Percentiles rank a stretch among this genome's conserved stretches.
Evolutionary conservation across 2,888 invertebrate genomes (phyloP).

Genomic region (Rotaria sp.): DNA sequence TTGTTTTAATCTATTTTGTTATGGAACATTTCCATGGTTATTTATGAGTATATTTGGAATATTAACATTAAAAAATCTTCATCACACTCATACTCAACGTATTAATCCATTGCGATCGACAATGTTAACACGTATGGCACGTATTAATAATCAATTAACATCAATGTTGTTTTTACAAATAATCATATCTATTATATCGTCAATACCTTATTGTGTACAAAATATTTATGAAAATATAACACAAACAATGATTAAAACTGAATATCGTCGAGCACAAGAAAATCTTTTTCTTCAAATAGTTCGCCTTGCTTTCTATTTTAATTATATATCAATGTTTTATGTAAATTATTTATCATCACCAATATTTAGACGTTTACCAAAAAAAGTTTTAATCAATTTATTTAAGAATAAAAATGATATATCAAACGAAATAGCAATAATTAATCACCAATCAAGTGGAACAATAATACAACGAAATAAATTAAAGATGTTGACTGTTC

Average conservation of each 20-base stretch:
- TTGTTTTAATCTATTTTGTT: background rate
- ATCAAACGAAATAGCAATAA: background rate
- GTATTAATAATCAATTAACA: background rate
- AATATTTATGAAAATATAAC: background rate
- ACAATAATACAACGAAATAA: background rate
- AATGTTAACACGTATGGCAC: background rate
- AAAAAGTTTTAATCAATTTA: background rate
- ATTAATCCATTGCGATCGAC: background rate
- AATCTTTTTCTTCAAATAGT: background rate
- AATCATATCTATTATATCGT: background rate
- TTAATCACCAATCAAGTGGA: background rate
- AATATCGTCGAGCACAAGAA: background rate
- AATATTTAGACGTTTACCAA: background rate
- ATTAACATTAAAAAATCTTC: background rate
- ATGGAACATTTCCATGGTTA: background rate
- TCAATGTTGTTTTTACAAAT: background rate
- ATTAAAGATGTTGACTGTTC: background rate
- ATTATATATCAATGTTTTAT: slow-evolving; percentile 10
- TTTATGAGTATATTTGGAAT: background rate
- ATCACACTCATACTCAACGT: background rate
- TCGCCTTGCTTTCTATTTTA: background rate
- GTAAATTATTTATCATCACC: background rate
- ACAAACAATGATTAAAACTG: background rate
- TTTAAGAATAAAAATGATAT: background rate
- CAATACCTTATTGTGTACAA: background rate